Percentiles rank a stretch among this genome's conserved stretches.
These are phyloP conservation scores for Asarcornis scutulata DNA, from an alignment of 2,113 vertebrate genomes.

Conservation along the genomic window DNA sequence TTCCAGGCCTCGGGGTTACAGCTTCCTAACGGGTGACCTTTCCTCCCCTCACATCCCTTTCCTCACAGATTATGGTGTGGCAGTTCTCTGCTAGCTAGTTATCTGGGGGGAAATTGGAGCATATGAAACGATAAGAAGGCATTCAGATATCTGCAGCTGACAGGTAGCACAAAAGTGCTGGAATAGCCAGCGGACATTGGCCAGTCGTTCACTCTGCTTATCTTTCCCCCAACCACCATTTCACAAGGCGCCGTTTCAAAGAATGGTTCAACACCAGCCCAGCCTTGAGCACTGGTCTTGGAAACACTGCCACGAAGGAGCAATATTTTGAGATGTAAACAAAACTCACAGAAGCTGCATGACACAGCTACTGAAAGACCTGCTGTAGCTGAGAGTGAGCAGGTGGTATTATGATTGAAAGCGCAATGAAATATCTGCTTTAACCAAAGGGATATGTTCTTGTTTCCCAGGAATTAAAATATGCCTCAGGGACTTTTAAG, in stretches of 20 bases:
- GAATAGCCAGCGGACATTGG: background rate
- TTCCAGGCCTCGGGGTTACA: background rate
- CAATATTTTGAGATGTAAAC: background rate
- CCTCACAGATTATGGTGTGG: background rate
- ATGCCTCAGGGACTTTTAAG: background rate
- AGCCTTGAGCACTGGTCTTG: background rate
- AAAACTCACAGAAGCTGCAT: background rate
- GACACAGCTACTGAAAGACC: background rate
- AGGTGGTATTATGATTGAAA: conserved; percentile 11
- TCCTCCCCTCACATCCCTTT: background rate
- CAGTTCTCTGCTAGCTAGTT: background rate
- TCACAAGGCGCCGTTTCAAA: background rate
- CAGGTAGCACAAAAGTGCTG: background rate
- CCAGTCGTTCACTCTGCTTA: background rate
- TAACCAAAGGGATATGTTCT: background rate
- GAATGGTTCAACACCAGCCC: background rate
- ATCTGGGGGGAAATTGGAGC: background rate
- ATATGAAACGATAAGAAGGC: background rate
- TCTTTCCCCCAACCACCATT: background rate
- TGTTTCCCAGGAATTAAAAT: conserved; percentile 1
- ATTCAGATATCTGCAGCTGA: background rate
- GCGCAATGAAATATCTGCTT: conserved; percentile 6
- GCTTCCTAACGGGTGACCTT: conserved; percentile 1
- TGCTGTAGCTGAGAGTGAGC: background rate
- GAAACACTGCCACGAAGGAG: background rate